These are phyloP conservation scores for Muscina levida DNA, from an alignment of 2,888 invertebrate genomes.

Conservation along the genomic window DNA sequence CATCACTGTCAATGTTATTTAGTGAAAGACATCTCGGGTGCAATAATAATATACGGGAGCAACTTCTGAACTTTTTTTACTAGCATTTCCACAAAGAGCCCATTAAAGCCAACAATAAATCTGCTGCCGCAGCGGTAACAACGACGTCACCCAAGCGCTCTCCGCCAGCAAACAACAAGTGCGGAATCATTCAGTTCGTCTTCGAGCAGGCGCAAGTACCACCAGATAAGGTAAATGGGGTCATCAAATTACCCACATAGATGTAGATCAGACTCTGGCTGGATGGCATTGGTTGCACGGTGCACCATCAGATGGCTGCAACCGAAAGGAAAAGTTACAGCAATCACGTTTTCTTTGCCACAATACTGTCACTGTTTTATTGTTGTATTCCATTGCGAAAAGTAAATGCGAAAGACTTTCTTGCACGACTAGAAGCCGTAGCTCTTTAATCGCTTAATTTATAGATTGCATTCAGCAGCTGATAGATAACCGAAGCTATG, in stretches of 20 bases:
- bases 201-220: background rate
- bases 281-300: background rate
- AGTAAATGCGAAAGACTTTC: conserved; percentile 14
- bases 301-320: background rate
- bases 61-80: conserved; percentile 45
- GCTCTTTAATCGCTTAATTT: conserved; percentile 54
- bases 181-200: conserved; percentile 32
- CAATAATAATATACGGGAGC: conserved; percentile 51
- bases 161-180: conserved; percentile 9
- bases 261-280: conserved; percentile 48
- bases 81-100: conserved; percentile 28
- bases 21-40: conserved; percentile 35
- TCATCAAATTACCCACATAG: conserved; percentile 50
- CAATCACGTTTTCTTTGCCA: conserved; percentile 51
- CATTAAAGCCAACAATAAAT: conserved; percentile 41
- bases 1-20: conserved; percentile 59
- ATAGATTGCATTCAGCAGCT: conserved; percentile 45
- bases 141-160: background rate
- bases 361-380: background rate
- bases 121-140: background rate
- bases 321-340: conserved; percentile 48
- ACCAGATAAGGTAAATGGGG: conserved; percentile 34
- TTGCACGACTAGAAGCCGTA: background rate
- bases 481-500: conserved; percentile 48
- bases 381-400: background rate